These are phyloP conservation scores for Fregetta grallaria DNA, from an alignment of 2,113 vertebrate species.

Conservation along the genomic window DNA sequence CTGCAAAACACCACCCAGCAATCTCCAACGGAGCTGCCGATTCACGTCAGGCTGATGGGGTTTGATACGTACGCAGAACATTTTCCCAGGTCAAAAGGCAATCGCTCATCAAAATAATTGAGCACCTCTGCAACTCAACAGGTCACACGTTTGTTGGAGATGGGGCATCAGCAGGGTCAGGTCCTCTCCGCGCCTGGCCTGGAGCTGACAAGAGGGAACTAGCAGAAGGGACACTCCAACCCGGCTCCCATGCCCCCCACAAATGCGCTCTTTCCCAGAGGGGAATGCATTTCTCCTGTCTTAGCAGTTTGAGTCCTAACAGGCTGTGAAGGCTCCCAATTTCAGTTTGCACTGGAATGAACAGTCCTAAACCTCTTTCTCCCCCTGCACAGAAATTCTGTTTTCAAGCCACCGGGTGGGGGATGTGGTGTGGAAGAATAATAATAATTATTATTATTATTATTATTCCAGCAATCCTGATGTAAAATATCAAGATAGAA, in stretches of 20 bases:
- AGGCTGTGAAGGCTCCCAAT: background rate
- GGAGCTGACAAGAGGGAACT: background rate
- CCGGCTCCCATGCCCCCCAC: accelerated
- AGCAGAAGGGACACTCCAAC: background rate
- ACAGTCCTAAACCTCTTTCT: background rate
- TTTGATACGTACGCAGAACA: accelerated
- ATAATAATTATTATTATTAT: too few species aligned
- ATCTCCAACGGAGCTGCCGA: background rate
- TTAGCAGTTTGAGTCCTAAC: background rate
- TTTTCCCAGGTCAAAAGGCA: slow-evolving; percentile 1
- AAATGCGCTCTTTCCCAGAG: background rate
- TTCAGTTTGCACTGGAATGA: background rate
- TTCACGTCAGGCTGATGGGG: background rate
- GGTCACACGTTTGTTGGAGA: background rate
- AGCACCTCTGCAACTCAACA: accelerated
- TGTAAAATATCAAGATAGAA: background rate
- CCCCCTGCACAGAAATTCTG: background rate
- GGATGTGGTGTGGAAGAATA: too few species aligned
- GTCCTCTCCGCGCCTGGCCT: background rate
- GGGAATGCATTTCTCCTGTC: accelerated
- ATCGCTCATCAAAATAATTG: background rate
- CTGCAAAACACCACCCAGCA: background rate
- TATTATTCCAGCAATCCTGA: background rate
- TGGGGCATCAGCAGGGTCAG: background rate
- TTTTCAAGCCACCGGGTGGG: background rate